Conservation (phyloP, 2,113 vertebrate species). For the Eulacestoma nigropectus region DNA sequence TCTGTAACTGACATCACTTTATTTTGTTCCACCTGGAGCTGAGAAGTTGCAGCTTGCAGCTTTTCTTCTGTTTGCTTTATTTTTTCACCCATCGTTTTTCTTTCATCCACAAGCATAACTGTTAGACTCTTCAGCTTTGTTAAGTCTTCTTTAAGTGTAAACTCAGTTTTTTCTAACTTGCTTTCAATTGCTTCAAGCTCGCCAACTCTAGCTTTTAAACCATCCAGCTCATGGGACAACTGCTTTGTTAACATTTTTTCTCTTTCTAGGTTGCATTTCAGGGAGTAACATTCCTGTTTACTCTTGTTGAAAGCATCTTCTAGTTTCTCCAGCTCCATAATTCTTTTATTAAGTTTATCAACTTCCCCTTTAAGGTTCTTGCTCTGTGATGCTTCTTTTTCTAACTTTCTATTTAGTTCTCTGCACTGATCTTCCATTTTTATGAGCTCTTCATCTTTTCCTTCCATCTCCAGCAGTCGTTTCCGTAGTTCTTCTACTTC, state of each 20-base stretch:
- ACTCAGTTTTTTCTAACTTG: constrained; percentile 88
- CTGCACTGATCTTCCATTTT: constrained; percentile 94
- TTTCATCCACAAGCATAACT: constrained; percentile 93
- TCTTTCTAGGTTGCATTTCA: constrained; percentile 90
- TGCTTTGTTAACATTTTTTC: constrained; percentile 88
- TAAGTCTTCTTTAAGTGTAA: constrained; percentile 89
- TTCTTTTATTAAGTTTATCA: constrained; percentile 90
- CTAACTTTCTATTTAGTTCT: constrained; percentile 90
- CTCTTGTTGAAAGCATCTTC: constrained; percentile 93
- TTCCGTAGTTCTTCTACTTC: constrained; percentile 93
- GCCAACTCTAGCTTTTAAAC: constrained; percentile 83
- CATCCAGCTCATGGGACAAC: constrained; percentile 85
- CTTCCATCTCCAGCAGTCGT: constrained; percentile 93
- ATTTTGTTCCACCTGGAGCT: constrained; percentile 90
- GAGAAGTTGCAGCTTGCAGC: constrained; percentile 83
- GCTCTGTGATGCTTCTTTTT: constrained; percentile 87
- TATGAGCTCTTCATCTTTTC: constrained; percentile 93
- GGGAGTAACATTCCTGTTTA: constrained; percentile 88
- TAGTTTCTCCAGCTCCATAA: constrained; percentile 91
- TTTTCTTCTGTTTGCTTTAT: constrained; percentile 93
- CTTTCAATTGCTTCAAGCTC: constrained; percentile 87
- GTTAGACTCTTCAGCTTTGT: constrained; percentile 95
- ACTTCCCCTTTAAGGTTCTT: constrained; percentile 86
- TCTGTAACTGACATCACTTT: constrained; percentile 91
- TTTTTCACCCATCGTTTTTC: constrained; percentile 90